These are phyloP conservation scores for Taenioides sp. DNA, from an alignment of 2,797 vertebrate species.

Conservation along the genomic window DNA sequence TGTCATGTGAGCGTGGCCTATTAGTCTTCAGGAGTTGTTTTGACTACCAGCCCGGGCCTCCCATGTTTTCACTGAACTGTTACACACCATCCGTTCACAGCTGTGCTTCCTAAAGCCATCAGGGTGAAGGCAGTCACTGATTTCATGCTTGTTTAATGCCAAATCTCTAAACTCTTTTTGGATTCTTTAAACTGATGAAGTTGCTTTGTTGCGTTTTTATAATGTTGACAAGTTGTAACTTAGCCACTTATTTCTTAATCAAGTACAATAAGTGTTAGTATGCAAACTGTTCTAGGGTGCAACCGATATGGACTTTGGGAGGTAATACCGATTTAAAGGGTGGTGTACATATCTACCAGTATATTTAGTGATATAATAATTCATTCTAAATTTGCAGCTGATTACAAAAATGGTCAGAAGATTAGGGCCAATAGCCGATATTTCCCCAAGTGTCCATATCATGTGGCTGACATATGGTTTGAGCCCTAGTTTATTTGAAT, in stretches of 20 bases:
- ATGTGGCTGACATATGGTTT: too few species aligned
- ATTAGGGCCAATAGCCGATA: too few species aligned
- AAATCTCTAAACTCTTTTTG: conserved; percentile 27
- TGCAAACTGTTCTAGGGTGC: too few species aligned
- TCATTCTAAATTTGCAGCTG: background rate
- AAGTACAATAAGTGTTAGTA: background rate
- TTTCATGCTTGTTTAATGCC: conserved; percentile 30
- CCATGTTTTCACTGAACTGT: conserved; percentile 57
- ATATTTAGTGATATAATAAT: background rate
- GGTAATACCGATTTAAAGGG: too few species aligned
- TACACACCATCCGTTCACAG: conserved; percentile 46
- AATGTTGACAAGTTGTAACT: background rate
- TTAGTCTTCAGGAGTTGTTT: conserved; percentile 74
- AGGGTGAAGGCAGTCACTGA: conserved; percentile 3
- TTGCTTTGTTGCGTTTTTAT: background rate
- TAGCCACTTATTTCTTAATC: background rate
- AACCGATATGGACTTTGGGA: too few species aligned
- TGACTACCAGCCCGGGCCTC: conserved; percentile 59
- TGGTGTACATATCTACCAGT: background rate
- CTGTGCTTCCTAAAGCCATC: conserved; percentile 39
- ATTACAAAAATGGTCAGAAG: background rate
- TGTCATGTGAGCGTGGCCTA: conserved; percentile 63
- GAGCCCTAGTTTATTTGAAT: background rate
- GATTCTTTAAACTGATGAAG: background rate
- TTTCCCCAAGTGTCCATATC: too few species aligned